Percentiles rank a stretch among this genome's conserved stretches.
phyloP scores from a whole-genome alignment of 2,888 invertebrate genomes.

The Spatulosminthurus flaviceps region DNA sequence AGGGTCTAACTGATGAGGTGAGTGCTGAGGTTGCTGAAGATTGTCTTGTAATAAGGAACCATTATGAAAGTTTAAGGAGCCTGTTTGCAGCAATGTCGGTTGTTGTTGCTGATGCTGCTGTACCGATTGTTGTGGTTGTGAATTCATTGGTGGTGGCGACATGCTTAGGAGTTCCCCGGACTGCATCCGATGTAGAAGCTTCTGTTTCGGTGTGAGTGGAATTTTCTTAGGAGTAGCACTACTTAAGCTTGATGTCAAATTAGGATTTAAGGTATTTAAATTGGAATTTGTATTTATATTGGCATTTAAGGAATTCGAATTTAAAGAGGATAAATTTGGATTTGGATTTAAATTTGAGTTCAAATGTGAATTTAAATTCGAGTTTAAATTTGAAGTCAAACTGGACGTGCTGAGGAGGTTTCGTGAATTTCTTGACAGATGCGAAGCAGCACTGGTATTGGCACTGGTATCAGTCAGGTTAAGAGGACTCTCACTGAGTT shows the following conservation, averaged over 20 bases:
- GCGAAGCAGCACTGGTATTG: constrained; percentile 1
- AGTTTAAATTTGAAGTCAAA: no score
- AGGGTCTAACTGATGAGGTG: constrained; percentile 39
- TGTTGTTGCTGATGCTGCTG: constrained; percentile 35
- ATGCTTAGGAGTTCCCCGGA: neutral
- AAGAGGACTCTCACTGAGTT: constrained; percentile 58
- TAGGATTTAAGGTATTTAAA: no score
- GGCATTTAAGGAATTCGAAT: no score
- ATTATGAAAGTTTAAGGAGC: neutral
- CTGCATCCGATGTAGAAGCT: constrained; percentile 60
- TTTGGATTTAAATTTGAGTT: no score
- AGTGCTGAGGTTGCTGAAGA: neutral
- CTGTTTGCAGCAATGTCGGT: neutral
- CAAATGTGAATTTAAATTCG: no score
- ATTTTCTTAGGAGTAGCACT: constrained; percentile 53
- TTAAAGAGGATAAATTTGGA: no score
- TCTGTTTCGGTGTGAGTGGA: constrained; percentile 62
- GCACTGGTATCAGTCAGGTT: constrained; percentile 55
- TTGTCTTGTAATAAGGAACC: neutral
- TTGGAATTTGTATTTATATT: no score
- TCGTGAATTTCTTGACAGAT: neutral
- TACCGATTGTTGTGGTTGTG: constrained; percentile 25
- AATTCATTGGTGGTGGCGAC: constrained; percentile 1
- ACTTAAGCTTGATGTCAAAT: no score
- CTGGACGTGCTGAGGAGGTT: neutral